Conservation (phyloP, 2,797 vertebrate species). For the Tenualosa thibaudeaui region DNA sequence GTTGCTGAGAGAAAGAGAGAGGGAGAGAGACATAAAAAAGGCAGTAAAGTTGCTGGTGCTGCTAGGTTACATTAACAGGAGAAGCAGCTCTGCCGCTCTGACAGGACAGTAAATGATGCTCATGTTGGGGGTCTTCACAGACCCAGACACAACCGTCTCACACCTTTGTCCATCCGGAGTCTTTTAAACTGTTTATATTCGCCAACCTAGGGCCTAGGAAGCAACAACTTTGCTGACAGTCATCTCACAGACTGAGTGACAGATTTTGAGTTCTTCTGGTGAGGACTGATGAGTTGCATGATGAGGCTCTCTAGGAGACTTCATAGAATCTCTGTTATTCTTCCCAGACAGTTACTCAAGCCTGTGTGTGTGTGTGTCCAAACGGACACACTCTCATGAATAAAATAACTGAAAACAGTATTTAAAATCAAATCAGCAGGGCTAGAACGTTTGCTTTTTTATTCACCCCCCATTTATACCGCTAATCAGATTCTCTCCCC, state of each 20-base stretch:
- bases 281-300: background rate
- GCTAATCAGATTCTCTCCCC: background rate
- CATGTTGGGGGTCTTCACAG: background rate
- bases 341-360: background rate
- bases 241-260: too few species aligned
- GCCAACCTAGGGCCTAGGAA: background rate
- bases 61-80: conserved; percentile 2
- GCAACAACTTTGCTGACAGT: too few species aligned
- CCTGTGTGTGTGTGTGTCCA: background rate
- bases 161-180: background rate
- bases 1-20: background rate
- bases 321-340: background rate
- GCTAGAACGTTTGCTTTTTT: too few species aligned
- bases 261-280: background rate
- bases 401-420: too few species aligned
- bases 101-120: background rate
- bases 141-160: background rate
- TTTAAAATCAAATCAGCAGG: too few species aligned
- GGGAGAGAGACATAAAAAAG: background rate
- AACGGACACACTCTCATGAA: too few species aligned
- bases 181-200: background rate
- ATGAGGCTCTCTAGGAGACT: background rate
- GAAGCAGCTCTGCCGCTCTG: background rate
- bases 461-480: background rate
- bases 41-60: background rate